Evolutionary conservation across 2,797 vertebrate genomes (phyloP).

Genomic region (Oreonectes daqikongensis): DNA sequence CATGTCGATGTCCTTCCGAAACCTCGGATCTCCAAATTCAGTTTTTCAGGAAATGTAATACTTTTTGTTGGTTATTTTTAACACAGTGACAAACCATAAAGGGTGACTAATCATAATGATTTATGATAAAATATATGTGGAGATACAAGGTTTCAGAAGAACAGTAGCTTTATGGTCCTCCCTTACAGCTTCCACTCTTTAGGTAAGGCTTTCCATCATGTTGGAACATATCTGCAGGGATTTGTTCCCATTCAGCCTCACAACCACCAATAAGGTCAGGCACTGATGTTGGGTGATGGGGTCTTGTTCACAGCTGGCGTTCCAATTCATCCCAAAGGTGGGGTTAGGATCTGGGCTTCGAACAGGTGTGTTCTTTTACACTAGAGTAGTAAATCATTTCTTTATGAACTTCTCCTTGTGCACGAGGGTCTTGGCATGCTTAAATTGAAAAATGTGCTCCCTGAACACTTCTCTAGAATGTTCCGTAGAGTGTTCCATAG

Average conservation of each 20-base stretch:
- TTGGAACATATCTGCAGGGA: neutral
- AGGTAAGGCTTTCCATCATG: neutral
- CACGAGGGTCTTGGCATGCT: neutral
- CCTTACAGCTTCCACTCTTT: slow-evolving; percentile 21
- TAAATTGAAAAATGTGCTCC: neutral
- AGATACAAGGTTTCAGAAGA: too few species aligned
- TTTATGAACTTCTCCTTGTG: neutral
- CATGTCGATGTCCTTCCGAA: too few species aligned
- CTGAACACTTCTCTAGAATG: too few species aligned
- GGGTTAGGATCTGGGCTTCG: neutral
- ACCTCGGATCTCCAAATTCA: too few species aligned
- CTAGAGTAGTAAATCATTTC: neutral
- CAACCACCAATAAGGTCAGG: neutral
- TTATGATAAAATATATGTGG: too few species aligned
- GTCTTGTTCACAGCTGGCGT: slow-evolving; percentile 2
- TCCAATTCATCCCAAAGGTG: neutral
- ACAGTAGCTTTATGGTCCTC: neutral
- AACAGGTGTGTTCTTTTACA: neutral
- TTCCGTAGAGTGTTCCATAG: too few species aligned
- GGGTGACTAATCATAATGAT: too few species aligned
- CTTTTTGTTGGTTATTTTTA: too few species aligned
- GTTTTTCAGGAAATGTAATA: too few species aligned
- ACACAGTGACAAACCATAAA: too few species aligned
- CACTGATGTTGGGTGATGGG: neutral
- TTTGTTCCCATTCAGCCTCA: neutral